Base-by-base conservation (phyloP, 2,113 vertebrate species). In the Martes martes region DNA sequence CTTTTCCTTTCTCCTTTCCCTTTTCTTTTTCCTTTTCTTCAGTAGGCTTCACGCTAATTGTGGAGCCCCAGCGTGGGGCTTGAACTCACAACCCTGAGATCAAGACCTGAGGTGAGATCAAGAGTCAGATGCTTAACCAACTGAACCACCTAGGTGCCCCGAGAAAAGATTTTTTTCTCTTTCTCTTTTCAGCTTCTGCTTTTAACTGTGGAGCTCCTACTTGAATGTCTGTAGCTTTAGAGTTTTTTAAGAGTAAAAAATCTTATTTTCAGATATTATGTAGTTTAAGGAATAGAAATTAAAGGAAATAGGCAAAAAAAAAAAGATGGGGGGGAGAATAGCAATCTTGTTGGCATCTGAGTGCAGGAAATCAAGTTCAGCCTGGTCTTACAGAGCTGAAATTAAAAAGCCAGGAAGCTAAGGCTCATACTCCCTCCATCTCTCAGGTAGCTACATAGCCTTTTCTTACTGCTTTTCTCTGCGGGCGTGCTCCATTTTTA, bases 191-290 rank as follows among this genome's bases (percentile, higher is more conserved):
- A 52, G 24, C 42, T 82, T 50, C 33, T 90, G 39, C n/a, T 91
- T 96, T 67, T 84, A 47, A 83, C 33, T 84, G 47, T 57, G 69
- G 50, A 59, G 26, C 8, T 96, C 39, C 42, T 87, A 39, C 42
- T 87, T 97, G 76, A 92, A 85, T 94, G 92, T 86, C 26, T 89
- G 26, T 90, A 59, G 45, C 52, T 57, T 86, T 81, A 26, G 2
- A 8, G 28, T 57, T 97, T 97, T 93, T 96, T 97, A 83, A 83
- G 69, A 90, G 33, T 92, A 79, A 87, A 57, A 57, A 94, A 81
- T 71, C 65, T 63, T 67, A 74, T 82, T 76, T 95, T 92, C 92
- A 94, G 89, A 8, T 93, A 86, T 63, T 6, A n/a, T 39, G 26
- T 93, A 55, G 33, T 86, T 86, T 86, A 92, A 94, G 57, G 52